Evolutionary conservation across 2,888 invertebrate genomes (phyloP).

Genomic region (Dynastes grantii): DNA sequence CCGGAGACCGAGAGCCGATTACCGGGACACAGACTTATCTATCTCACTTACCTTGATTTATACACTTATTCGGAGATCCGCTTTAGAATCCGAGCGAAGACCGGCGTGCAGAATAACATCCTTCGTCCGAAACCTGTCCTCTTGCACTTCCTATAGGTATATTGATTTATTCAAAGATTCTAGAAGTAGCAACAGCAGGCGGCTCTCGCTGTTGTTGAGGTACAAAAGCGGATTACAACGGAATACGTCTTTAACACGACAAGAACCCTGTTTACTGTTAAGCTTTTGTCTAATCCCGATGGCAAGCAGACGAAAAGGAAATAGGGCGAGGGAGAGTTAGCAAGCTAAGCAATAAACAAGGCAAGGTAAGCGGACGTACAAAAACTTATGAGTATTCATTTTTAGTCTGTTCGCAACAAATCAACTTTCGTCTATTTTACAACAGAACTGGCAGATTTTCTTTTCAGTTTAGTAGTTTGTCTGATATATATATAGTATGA

Average conservation of each 20-base stretch:
- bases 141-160: slow-evolving; percentile 45
- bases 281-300: slow-evolving; percentile 23
- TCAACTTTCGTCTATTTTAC: too few species aligned
- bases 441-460: too few species aligned
- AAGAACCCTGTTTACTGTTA: slow-evolving; percentile 33
- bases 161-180: slow-evolving; percentile 50
- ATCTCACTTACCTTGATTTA: slow-evolving; percentile 67
- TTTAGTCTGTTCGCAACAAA: too few species aligned
- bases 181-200: not conserved
- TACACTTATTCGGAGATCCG: slow-evolving; percentile 64
- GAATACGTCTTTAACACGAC: slow-evolving; percentile 36
- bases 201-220: slow-evolving; percentile 16
- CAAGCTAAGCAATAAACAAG: slow-evolving; percentile 11
- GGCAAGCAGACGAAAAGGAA: slow-evolving; percentile 1
- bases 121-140: too few species aligned
- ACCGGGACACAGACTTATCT: slow-evolving; percentile 63
- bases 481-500: too few species aligned
- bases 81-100: slow-evolving; percentile 58
- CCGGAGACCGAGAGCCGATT: slow-evolving; percentile 58
- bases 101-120: too few species aligned
- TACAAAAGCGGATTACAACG: slow-evolving; percentile 42
- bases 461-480: too few species aligned
- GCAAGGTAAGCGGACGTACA: too few species aligned
- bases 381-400: too few species aligned
- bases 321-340: too few species aligned